Percentiles rank a stretch among this genome's conserved stretches.
These are phyloP conservation scores for Cnemophilus loriae DNA, from an alignment of 2,113 vertebrate genomes.

Conservation along the genomic window DNA sequence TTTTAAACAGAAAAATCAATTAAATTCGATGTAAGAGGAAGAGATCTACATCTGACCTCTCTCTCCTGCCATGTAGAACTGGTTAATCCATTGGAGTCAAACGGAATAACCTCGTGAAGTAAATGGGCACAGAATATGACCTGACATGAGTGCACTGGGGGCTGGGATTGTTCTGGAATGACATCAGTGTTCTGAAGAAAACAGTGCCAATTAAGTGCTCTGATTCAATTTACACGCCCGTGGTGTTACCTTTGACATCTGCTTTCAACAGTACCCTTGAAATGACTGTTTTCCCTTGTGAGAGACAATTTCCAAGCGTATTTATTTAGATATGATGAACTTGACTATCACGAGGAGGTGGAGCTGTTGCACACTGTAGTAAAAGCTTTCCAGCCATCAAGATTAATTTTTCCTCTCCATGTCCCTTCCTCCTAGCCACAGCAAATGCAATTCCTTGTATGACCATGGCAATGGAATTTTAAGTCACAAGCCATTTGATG, in stretches of 20 bases:
- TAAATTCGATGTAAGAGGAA: neutral
- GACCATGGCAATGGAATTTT: neutral
- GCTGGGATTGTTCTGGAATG: conserved; percentile 3
- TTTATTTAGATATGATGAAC: conserved; percentile 21
- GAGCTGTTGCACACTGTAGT: neutral
- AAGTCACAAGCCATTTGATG: neutral
- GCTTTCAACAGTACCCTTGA: conserved; percentile 36
- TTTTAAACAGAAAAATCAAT: neutral
- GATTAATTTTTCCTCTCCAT: neutral
- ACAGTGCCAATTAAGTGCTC: conserved; percentile 2
- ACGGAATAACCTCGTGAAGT: conserved; percentile 26
- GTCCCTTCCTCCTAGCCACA: neutral
- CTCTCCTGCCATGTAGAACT: neutral
- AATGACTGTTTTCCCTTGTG: conserved; percentile 2
- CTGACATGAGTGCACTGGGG: neutral
- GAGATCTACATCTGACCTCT: neutral
- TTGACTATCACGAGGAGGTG: neutral
- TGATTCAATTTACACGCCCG: neutral
- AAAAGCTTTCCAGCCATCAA: neutral
- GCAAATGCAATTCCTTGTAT: neutral
- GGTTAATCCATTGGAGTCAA: conserved; percentile 4
- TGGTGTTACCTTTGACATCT: conserved; percentile 30
- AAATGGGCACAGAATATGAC: conserved; percentile 33
- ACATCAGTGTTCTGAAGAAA: neutral
- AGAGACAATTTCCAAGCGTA: conserved; percentile 7